Evolutionary conservation across 1,140 invertebrate genomes (phyloP).

Genomic region (Drosophila burlai): DNA sequence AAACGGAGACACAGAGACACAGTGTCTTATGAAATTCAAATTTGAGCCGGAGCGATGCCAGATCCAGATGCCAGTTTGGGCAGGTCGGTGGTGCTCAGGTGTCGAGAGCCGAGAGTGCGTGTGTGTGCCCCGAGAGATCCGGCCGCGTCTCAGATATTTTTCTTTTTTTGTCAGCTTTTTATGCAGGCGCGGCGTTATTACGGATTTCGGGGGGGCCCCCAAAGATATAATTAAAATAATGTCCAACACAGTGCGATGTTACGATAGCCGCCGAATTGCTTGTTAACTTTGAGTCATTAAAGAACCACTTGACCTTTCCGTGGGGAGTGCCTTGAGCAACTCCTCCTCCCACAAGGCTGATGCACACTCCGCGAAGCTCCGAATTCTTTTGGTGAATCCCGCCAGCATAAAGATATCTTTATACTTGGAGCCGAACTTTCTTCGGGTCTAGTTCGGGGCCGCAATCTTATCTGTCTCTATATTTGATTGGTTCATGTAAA

Average conservation of each 20-base stretch:
- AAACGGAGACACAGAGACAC: conserved; percentile 18
- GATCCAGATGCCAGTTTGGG: conserved; percentile 63
- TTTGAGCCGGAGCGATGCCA: conserved; percentile 14
- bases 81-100: conserved; percentile 20
- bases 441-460: background rate
- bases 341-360: conserved; percentile 40
- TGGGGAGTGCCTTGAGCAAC: conserved; percentile 41
- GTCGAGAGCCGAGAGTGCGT: conserved; percentile 41
- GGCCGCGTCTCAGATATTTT: conserved; percentile 20
- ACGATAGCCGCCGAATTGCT: conserved; percentile 34
- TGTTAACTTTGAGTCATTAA: conserved; percentile 48
- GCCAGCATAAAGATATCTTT: conserved; percentile 28
- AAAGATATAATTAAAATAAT: conserved; percentile 9
- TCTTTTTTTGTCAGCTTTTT: conserved; percentile 13
- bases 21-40: conserved; percentile 41
- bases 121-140: conserved; percentile 33
- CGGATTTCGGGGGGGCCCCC: conserved; percentile 21
- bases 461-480: conserved; percentile 32
- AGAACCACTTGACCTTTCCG: conserved; percentile 32
- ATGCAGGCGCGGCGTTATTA: conserved; percentile 37
- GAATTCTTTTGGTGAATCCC: conserved; percentile 16
- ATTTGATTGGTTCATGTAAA: conserved; percentile 35
- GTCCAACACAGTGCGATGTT: conserved; percentile 28
- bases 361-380: conserved; percentile 11
- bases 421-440: conserved; percentile 19